Percentiles rank a stretch among this genome's conserved stretches.
These are phyloP conservation scores for Conchocele bisecta DNA, from an alignment of 2,888 invertebrate genomes.

Conservation along the genomic window DNA sequence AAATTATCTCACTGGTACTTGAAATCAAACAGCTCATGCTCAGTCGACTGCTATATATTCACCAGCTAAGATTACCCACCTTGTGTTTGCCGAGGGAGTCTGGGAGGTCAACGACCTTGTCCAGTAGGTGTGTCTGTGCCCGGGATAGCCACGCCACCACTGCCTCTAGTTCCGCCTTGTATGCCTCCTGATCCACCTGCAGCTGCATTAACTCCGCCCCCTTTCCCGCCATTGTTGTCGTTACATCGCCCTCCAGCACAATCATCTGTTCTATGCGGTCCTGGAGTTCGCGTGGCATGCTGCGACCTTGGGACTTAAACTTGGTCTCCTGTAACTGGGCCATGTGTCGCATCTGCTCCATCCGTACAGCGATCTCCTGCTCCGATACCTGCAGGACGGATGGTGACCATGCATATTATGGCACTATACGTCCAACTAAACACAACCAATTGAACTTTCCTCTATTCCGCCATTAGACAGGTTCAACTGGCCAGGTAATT, in stretches of 20 bases:
- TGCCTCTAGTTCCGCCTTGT: slow-evolving; percentile 53
- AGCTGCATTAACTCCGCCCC: slow-evolving; percentile 71
- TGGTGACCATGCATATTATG: too few species aligned
- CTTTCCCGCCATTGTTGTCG: slow-evolving; percentile 63
- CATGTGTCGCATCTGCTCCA: slow-evolving; percentile 70
- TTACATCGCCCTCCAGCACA: slow-evolving; percentile 62
- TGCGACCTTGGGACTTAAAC: slow-evolving; percentile 65
- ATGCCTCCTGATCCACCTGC: slow-evolving; percentile 67
- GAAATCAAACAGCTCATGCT: too few species aligned
- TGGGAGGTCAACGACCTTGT: slow-evolving; percentile 66
- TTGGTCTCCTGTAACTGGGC: slow-evolving; percentile 67
- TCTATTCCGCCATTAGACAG: too few species aligned
- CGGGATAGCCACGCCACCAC: slow-evolving; percentile 70
- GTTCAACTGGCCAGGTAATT: too few species aligned
- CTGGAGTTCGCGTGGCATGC: slow-evolving; percentile 66
- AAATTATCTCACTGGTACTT: too few species aligned
- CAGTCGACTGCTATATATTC: too few species aligned
- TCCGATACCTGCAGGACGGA: slow-evolving; percentile 68
- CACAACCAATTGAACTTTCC: too few species aligned
- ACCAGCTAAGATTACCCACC: too few species aligned
- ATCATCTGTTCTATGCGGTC: slow-evolving; percentile 64
- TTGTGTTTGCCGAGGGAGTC: slow-evolving; percentile 69
- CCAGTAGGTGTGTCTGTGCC: slow-evolving; percentile 67
- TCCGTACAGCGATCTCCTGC: slow-evolving; percentile 70
- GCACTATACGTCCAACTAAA: too few species aligned